These are phyloP conservation scores for Lordiphosa mommai DNA, from an alignment of 1,140 invertebrate species.

Conservation along the genomic window DNA sequence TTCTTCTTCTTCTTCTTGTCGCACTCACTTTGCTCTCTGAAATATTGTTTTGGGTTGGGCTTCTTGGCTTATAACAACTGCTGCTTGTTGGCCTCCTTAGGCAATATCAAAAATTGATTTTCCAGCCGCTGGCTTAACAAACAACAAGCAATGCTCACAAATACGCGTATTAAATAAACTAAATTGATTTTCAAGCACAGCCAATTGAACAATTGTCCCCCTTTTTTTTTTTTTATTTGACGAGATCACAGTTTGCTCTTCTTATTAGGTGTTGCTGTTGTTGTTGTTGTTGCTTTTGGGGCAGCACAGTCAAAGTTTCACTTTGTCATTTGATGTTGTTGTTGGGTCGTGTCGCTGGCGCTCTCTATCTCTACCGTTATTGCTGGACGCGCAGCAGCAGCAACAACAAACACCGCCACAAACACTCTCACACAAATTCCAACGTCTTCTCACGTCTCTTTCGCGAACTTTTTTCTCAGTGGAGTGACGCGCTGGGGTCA, in stretches of 20 bases:
- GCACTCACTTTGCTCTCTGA: slow-evolving; percentile 38
- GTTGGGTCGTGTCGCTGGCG: slow-evolving; percentile 2
- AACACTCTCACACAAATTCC: slow-evolving; percentile 46
- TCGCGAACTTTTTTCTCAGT: slow-evolving; percentile 32
- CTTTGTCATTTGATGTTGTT: slow-evolving; percentile 70
- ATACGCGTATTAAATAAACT: slow-evolving; percentile 58
- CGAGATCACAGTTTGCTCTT: slow-evolving; percentile 67
- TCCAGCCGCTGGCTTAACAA: slow-evolving; percentile 54
- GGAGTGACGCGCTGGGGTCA: slow-evolving; percentile 46
- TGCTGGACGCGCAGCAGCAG: slow-evolving; percentile 36
- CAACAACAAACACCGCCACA: slow-evolving; percentile 29
- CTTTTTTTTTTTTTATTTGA: no score
- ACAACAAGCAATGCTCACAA: slow-evolving; percentile 52
- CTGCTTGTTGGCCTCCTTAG: slow-evolving; percentile 53
- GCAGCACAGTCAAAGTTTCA: slow-evolving; percentile 60
- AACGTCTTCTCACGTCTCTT: slow-evolving; percentile 54
- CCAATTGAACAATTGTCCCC: slow-evolving; percentile 71
- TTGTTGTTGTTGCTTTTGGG: slow-evolving; percentile 39
- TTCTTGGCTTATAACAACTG: slow-evolving; percentile 54
- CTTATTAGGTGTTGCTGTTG: slow-evolving; percentile 28
- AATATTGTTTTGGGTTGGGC: slow-evolving; percentile 71
- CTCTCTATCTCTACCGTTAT: slow-evolving; percentile 48
- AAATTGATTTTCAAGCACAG: slow-evolving; percentile 63
- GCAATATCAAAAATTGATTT: slow-evolving; percentile 67
- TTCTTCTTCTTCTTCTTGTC: slow-evolving; percentile 32